Evolutionary conservation across 2,113 vertebrate species (phyloP).

Genomic region (Muntiacus muntjak): DNA sequence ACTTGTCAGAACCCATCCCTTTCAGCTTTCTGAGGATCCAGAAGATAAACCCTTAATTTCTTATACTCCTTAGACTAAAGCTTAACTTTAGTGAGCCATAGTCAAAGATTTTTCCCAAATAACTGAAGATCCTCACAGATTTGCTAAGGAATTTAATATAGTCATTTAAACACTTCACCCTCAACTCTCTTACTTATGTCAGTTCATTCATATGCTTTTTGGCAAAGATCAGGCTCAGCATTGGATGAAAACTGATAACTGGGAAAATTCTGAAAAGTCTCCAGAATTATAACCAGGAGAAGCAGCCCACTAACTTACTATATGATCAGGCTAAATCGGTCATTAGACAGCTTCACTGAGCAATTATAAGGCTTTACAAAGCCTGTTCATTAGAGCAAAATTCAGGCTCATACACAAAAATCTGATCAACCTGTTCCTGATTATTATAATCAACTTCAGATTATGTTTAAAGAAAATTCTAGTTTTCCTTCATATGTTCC

Average conservation of each 20-base stretch:
- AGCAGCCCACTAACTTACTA: not conserved
- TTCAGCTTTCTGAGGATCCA: not conserved
- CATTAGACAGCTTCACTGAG: not conserved
- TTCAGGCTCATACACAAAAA: not conserved
- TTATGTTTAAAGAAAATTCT: not conserved
- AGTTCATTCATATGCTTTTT: not conserved
- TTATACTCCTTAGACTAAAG: not conserved
- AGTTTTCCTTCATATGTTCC: not conserved
- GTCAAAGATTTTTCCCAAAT: not conserved
- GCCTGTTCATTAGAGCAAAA: not conserved
- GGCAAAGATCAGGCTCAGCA: not conserved
- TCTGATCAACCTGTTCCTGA: not conserved
- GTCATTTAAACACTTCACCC: not conserved
- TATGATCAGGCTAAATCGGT: not conserved
- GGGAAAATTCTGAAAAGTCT: not conserved
- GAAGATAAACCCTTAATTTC: not conserved
- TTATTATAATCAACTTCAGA: not conserved
- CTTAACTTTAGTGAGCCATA: not conserved
- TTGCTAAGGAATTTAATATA: not conserved
- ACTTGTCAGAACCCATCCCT: not conserved
- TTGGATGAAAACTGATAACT: not conserved
- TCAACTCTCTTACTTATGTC: not conserved
- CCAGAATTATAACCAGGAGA: not conserved
- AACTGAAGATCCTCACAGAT: not conserved
- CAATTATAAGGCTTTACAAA: not conserved